Conservation (phyloP, 2,888 invertebrate genomes). For the Amphiduros pacificus region DNA sequence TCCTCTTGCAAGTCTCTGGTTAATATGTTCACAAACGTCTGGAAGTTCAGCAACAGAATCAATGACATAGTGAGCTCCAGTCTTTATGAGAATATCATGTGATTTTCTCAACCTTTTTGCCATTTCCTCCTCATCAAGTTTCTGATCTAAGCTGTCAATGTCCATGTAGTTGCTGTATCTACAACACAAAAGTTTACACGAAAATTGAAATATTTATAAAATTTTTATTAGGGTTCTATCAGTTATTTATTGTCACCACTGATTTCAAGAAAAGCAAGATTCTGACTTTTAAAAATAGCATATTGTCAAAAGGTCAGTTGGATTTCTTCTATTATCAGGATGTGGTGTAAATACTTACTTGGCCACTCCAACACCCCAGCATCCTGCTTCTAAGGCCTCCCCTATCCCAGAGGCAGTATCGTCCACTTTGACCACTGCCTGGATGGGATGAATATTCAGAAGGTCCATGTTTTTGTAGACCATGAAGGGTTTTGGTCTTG, state of each 20-base stretch:
- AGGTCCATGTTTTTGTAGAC: slow-evolving; percentile 58
- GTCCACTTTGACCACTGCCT: slow-evolving; percentile 45
- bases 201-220: no score
- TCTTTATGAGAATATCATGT: slow-evolving; percentile 44
- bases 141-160: slow-evolving; percentile 45
- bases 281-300: no score
- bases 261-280: no score
- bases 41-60: slow-evolving; percentile 57
- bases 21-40: slow-evolving; percentile 54
- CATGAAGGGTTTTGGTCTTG: slow-evolving; percentile 59
- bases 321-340: no score
- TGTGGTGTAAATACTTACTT: no score
- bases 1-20: slow-evolving; percentile 47
- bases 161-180: slow-evolving; percentile 59
- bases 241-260: no score
- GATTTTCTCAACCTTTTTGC: slow-evolving; percentile 37
- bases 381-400: slow-evolving; percentile 58
- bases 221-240: no score
- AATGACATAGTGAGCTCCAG: slow-evolving; percentile 59
- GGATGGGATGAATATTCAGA: slow-evolving; percentile 53
- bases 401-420: slow-evolving; percentile 56
- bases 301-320: no score
- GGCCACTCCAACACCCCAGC: slow-evolving; percentile 59
- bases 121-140: slow-evolving; percentile 44
- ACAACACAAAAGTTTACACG: no score